A percentile compares a stretch with the other conserved stretches of the same genome.
These are phyloP conservation scores for Halichoerus grypus DNA, from an alignment of 2,113 vertebrate genomes.

Conservation along the genomic window DNA sequence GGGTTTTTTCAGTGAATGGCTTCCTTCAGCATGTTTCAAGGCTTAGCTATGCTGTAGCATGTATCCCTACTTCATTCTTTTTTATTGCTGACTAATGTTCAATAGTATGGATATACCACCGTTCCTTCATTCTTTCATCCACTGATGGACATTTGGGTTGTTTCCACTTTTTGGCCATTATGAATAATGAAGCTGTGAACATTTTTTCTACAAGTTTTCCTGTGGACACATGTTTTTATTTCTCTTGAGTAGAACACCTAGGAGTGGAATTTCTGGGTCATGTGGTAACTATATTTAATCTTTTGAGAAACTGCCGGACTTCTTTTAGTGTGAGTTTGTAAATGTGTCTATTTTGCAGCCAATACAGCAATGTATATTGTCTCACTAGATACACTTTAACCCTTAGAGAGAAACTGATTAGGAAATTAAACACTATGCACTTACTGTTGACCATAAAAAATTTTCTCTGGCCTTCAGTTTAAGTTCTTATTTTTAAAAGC, in stretches of 20 bases:
- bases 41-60: neutral
- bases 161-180: neutral
- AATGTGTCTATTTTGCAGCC: neutral
- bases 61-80: neutral
- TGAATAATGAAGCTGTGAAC: neutral
- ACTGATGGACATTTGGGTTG: neutral
- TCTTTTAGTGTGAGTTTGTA: neutral
- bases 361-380: neutral
- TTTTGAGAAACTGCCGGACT: neutral
- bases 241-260: neutral
- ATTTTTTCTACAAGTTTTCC: neutral
- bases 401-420: neutral
- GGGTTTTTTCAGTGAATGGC: neutral
- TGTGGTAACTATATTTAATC: neutral
- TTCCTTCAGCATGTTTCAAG: neutral
- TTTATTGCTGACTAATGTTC: neutral
- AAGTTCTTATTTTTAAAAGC: slow-evolving; percentile 28
- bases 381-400: neutral
- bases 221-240: slow-evolving; percentile 25
- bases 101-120: neutral
- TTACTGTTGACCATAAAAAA: neutral
- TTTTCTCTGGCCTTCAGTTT: slow-evolving; percentile 1
- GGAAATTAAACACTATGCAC: neutral
- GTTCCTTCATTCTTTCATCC: neutral
- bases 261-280: neutral